Conservation (phyloP, 1,140 invertebrate species). For the Globodera ellingtonae region DNA sequence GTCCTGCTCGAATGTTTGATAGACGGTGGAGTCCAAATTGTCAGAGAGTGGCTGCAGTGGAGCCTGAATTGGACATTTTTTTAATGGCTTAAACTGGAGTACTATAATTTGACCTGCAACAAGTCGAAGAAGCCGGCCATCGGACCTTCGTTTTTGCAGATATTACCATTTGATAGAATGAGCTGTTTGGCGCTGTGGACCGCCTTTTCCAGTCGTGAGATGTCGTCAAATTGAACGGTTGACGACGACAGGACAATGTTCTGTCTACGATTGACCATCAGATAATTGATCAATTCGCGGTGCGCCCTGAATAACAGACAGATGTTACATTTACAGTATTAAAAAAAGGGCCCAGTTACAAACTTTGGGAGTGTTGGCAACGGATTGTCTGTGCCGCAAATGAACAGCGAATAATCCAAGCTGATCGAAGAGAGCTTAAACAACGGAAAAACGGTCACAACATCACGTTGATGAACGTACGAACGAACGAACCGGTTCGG, state of each 20-base stretch:
- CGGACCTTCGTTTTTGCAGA: constrained; percentile 9
- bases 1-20: constrained; percentile 98
- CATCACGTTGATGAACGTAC: not conserved
- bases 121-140: constrained; percentile 42
- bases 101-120: constrained; percentile 38
- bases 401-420: constrained; percentile 24
- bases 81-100: not conserved
- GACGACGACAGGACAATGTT: constrained; percentile 10
- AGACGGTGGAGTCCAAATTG: constrained; percentile 91
- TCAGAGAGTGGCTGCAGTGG: constrained; percentile 82
- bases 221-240: not conserved
- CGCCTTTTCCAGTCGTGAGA: not conserved
- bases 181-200: not conserved
- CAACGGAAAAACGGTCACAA: not conserved
- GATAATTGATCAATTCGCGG: constrained; percentile 13
- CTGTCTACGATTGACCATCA: constrained; percentile 7
- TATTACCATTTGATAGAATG: constrained; percentile 6
- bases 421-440: constrained; percentile 22
- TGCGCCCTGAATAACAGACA: constrained; percentile 2
- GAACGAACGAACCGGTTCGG: constrained; percentile 45
- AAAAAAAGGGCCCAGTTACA: not conserved
- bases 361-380: constrained; percentile 6
- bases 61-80: constrained; percentile 29
- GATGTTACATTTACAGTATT: not conserved
- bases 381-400: not conserved